Evolutionary conservation across 1,140 invertebrate species (phyloP).

Genomic region (Planococcus citri): DNA sequence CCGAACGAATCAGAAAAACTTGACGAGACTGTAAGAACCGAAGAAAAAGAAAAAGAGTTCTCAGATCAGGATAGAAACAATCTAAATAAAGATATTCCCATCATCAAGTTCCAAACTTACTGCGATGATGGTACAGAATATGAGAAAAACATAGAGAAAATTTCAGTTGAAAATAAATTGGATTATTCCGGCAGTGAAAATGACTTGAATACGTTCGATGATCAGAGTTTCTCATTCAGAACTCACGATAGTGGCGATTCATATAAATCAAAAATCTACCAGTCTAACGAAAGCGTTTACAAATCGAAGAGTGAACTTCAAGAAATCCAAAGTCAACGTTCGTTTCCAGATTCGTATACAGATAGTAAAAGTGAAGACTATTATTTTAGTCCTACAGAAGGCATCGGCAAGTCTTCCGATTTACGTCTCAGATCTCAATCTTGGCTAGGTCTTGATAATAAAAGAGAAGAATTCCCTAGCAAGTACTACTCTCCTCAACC

Average conservation of each 20-base stretch:
- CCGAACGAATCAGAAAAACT: neutral
- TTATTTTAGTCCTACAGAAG: neutral
- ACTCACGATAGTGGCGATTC: neutral
- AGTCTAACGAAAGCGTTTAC: neutral
- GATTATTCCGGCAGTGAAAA: constrained; percentile 7
- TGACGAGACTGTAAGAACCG: neutral
- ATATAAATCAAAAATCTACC: neutral
- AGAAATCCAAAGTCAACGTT: neutral
- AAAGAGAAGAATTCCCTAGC: neutral
- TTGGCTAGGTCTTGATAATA: neutral
- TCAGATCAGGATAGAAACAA: neutral
- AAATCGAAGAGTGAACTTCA: neutral
- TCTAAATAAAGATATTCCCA: constrained; percentile 10
- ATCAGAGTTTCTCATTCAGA: neutral
- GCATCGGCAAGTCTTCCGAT: neutral
- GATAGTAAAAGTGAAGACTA: neutral
- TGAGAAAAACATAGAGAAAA: constrained; percentile 9
- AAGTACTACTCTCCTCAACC: constrained; percentile 10
- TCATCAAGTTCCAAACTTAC: neutral
- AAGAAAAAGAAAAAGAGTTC: neutral
- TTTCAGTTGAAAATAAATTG: neutral
- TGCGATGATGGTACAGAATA: constrained; percentile 1
- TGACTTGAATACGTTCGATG: neutral
- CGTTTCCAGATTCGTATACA: neutral
- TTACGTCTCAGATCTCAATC: neutral